Evolutionary conservation across 1,140 invertebrate species (phyloP), one percentile per base, ranked within the genome.

Genomic region (Megalonaias nervosa): DNA sequence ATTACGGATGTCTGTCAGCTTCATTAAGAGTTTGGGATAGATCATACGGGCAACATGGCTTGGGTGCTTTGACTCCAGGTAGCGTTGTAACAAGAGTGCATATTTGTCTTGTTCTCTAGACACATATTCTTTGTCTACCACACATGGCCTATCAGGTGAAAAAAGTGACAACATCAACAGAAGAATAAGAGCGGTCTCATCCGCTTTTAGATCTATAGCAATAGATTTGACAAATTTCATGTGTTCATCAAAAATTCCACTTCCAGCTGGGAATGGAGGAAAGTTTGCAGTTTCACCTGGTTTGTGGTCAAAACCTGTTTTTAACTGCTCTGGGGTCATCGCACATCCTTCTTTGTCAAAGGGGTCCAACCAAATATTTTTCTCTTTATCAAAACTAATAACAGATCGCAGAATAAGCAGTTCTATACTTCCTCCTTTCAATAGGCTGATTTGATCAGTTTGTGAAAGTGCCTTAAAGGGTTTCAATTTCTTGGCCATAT

Each of bases 1-100:
- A 82, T 93, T 92, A 31, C 92, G 89, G 74, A 93, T 90, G 86
- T 93, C 92, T 17, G 91, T 89, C 57, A 93, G 84, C 81, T 92
- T 92, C 82, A 92, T 90, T n/a, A 92, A 86, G 66, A 93, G 86
- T 81, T 92, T 92, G 19, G 92, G 91, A 82, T 91, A 93, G 69
- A 92, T 79, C 58, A 85, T 80, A 31, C 86, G 74, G 23, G 91
- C 90, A 21, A 86, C 75, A 55, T 84, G 79, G 55, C 82, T 70
- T 16, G 92, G 91, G 80, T 91, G 92, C 60, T 90, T 89, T 85
- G 92, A 92, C 62, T 88, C 85, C 70, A 93, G 87, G 82, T 93
- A 93, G 23, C 88, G 88, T 71, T 90, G 84, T 55, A 93, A 84
- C 11, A 93, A 83, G n/a, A 89, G 70, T 6, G 92, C 89, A 81